Percentiles rank a stretch among this genome's conserved stretches.
Evolutionary conservation across 1,140 invertebrate species (phyloP).

Genomic region (Euura lappo): DNA sequence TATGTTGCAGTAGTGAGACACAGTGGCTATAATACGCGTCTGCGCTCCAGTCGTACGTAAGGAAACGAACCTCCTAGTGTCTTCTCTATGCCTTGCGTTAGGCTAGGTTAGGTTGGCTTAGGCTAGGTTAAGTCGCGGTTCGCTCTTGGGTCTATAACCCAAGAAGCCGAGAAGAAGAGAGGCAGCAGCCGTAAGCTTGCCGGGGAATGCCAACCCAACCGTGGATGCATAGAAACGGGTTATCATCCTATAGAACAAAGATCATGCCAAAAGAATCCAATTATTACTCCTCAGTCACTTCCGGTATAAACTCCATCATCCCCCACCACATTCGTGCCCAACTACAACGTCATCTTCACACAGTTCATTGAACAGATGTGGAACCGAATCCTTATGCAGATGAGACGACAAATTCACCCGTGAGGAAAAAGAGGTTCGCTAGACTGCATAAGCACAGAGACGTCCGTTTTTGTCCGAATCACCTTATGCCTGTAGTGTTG

Average conservation of each 20-base stretch:
- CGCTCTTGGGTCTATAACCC: slow-evolving; percentile 40
- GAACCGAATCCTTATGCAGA: no score
- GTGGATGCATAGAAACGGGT: slow-evolving; percentile 21
- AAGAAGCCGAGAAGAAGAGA: slow-evolving; percentile 2
- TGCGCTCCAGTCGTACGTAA: slow-evolving; percentile 25
- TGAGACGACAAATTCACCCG: no score
- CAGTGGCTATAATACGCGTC: slow-evolving; percentile 6
- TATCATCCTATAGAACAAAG: slow-evolving; percentile 26
- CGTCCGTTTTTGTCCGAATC: no score
- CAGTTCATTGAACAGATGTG: no score
- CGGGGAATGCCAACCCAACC: slow-evolving; percentile 26
- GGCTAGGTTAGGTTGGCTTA: slow-evolving; percentile 20
- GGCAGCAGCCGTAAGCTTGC: background rate
- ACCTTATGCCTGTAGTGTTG: no score
- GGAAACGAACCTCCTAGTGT: slow-evolving; percentile 19
- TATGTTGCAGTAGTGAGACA: background rate
- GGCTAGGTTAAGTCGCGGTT: slow-evolving; percentile 34
- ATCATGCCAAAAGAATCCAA: background rate
- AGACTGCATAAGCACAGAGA: no score
- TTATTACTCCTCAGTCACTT: background rate
- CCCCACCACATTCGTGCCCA: no score
- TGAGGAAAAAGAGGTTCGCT: no score
- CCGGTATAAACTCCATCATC: background rate
- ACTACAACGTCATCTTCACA: no score
- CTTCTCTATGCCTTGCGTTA: background rate